A percentile compares a stretch with the other conserved stretches of the same genome.
Evolutionary conservation across 2,888 invertebrate species (phyloP).

Genomic region (Rhagonycha fulva): DNA sequence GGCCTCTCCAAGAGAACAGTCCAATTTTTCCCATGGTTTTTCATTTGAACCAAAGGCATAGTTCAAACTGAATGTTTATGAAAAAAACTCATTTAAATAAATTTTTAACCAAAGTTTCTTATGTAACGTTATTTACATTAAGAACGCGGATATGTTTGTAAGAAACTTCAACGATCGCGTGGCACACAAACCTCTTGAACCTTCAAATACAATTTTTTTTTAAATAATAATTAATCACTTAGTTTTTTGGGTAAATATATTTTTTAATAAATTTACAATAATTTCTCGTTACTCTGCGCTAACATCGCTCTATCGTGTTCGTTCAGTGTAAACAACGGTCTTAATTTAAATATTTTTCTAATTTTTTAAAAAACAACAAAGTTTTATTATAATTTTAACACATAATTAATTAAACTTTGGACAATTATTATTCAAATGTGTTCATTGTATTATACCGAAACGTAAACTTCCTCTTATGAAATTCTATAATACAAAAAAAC

Average conservation of each 20-base stretch:
- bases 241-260: background rate
- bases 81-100: constrained; percentile 4
- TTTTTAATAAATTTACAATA: background rate
- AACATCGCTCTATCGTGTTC: background rate
- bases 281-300: background rate
- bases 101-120: background rate
- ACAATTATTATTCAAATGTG: background rate
- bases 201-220: background rate
- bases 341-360: background rate
- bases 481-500: background rate
- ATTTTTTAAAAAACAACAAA: background rate
- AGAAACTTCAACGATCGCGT: constrained; percentile 1
- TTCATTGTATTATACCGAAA: background rate
- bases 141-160: background rate
- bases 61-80: background rate
- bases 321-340: background rate
- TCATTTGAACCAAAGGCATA: background rate
- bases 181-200: constrained; percentile 3
- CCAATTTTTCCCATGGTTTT: background rate
- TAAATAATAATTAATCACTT: background rate
- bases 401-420: background rate
- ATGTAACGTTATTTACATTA: background rate
- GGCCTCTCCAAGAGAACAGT: background rate
- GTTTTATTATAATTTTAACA: background rate
- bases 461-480: background rate